These are phyloP conservation scores for Antitype chi DNA, from an alignment of 2,888 invertebrate species.

Conservation along the genomic window DNA sequence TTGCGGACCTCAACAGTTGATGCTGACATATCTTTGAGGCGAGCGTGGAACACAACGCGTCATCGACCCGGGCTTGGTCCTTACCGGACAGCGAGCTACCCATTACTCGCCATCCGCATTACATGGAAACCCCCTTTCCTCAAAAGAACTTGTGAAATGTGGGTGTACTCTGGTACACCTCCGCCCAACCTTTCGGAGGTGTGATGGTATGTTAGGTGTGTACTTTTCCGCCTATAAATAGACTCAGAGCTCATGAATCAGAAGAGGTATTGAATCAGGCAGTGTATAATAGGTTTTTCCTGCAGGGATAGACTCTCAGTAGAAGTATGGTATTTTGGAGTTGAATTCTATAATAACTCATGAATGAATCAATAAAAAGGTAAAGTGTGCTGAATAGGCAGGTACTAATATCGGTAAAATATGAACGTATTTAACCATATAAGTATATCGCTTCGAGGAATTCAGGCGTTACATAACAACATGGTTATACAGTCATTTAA, in stretches of 20 bases:
- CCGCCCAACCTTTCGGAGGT: too few species aligned
- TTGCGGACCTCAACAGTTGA: too few species aligned
- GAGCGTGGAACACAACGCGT: too few species aligned
- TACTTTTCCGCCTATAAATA: neutral
- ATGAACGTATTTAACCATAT: neutral
- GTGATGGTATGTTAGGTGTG: too few species aligned
- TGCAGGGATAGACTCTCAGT: neutral
- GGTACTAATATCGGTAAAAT: neutral
- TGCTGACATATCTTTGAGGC: too few species aligned
- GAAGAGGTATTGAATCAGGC: neutral
- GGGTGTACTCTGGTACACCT: too few species aligned
- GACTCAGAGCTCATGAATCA: neutral
- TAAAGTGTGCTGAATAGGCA: neutral
- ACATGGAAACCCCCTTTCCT: too few species aligned
- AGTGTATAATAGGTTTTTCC: neutral
- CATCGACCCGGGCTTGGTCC: too few species aligned
- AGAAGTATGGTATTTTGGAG: neutral
- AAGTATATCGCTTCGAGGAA: conserved; percentile 7
- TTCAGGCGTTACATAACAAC: neutral
- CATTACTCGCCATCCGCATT: too few species aligned
- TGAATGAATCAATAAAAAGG: neutral
- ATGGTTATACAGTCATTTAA: neutral
- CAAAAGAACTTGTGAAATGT: too few species aligned
- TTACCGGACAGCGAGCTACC: too few species aligned
- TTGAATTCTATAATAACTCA: neutral